Percentiles rank a stretch among this genome's conserved stretches.
Conservation (phyloP, 2,797 vertebrate genomes). For the Odontamblyopus lacepedii region DNA sequence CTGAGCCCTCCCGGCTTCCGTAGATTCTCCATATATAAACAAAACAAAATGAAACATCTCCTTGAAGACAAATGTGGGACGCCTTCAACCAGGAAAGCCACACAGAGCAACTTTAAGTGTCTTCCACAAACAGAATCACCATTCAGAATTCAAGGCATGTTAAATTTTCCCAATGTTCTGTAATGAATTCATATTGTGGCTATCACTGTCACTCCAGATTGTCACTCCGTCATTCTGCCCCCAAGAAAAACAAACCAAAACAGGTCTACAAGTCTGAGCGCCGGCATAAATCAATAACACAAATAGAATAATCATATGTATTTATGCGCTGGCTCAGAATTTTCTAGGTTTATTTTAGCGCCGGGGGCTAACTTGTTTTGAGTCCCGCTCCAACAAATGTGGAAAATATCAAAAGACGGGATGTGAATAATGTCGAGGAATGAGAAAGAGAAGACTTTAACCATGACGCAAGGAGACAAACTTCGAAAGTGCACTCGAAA, state of each 20-base stretch:
- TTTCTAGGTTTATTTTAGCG: conserved; percentile 25
- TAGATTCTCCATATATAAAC: too few species aligned
- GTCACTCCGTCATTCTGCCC: conserved; percentile 23
- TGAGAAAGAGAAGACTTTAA: conserved; percentile 27
- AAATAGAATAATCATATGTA: conserved; percentile 56
- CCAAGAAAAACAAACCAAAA: conserved; percentile 39
- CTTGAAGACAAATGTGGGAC: too few species aligned
- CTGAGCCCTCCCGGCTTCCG: too few species aligned
- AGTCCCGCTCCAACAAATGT: conserved; percentile 48
- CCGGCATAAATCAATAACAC: conserved; percentile 53
- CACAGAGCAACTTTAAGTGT: too few species aligned
- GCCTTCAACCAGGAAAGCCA: too few species aligned
- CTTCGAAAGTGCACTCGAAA: neutral
- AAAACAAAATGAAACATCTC: too few species aligned
- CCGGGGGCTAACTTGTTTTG: conserved; percentile 41
- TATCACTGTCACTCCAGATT: conserved; percentile 7
- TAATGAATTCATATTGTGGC: conserved; percentile 21
- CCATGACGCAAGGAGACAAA: conserved; percentile 18
- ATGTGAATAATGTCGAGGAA: conserved; percentile 63
- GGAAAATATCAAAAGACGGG: conserved; percentile 52
- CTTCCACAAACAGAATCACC: neutral
- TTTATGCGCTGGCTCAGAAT: conserved; percentile 54
- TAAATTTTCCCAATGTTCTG: neutral
- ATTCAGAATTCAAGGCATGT: neutral
- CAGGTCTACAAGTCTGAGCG: conserved; percentile 25